phyloP scores from a whole-genome alignment of 2,113 vertebrate species.

The Oryzias javanicus region DNA sequence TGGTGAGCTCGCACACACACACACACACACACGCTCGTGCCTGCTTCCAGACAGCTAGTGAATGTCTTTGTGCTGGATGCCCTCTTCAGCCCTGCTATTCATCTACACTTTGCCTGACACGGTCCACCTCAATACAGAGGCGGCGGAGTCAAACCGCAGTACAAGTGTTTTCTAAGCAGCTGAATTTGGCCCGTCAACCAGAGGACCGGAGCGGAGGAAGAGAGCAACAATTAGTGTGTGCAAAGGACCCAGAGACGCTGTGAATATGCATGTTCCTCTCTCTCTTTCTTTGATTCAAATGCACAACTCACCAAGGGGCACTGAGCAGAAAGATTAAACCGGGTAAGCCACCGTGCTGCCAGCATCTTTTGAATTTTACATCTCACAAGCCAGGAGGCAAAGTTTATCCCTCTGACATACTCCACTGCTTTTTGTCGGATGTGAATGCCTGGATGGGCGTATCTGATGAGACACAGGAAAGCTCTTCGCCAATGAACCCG shows the following conservation, averaged over 20 bases:
- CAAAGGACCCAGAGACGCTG: slow-evolving; percentile 31
- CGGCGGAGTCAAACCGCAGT: slow-evolving; percentile 20
- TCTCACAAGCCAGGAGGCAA: slow-evolving; percentile 29
- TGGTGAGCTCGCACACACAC: slow-evolving; percentile 11
- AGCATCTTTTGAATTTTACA: slow-evolving; percentile 51
- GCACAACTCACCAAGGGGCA: slow-evolving; percentile 43
- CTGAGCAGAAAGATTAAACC: slow-evolving; percentile 53
- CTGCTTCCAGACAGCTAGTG: slow-evolving; percentile 18
- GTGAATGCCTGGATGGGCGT: slow-evolving; percentile 21
- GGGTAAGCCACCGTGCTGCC: slow-evolving; percentile 43
- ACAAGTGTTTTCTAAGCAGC: slow-evolving; percentile 12
- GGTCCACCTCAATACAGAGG: slow-evolving; percentile 30
- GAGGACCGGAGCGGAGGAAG: slow-evolving; percentile 26
- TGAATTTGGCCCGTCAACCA: slow-evolving; percentile 33
- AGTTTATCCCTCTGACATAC: slow-evolving; percentile 35
- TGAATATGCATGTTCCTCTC: slow-evolving; percentile 55
- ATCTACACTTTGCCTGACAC: slow-evolving; percentile 36
- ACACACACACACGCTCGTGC: neutral
- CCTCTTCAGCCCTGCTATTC: slow-evolving; percentile 40
- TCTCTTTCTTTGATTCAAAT: slow-evolving; percentile 52
- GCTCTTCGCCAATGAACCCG: slow-evolving; percentile 39
- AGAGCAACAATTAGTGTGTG: slow-evolving; percentile 56
- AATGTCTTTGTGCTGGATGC: slow-evolving; percentile 29
- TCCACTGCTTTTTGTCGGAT: slow-evolving; percentile 41
- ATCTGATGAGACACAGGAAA: slow-evolving; percentile 48